phyloP scores from a whole-genome alignment of 2,888 invertebrate genomes.

The Aphidius colemani region DNA sequence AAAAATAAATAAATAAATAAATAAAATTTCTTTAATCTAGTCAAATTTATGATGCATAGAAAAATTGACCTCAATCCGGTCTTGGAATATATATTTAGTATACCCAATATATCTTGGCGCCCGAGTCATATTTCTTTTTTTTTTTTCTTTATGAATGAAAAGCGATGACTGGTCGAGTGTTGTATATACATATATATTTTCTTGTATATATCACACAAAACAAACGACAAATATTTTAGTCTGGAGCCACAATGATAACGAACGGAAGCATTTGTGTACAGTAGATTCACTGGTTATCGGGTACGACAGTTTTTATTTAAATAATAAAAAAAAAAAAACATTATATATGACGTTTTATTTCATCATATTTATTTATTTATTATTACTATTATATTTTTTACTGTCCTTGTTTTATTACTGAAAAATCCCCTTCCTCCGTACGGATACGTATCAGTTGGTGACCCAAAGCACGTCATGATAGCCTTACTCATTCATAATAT shows the following conservation, averaged over 20 bases:
- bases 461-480: constrained; percentile 46
- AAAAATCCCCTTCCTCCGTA: background rate
- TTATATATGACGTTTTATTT: background rate
- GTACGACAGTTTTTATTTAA: background rate
- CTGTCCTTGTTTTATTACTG: no score
- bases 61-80: constrained; percentile 19
- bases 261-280: constrained; percentile 47
- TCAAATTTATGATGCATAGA: background rate
- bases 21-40: no score
- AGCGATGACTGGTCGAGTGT: constrained; percentile 17
- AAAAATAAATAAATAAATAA: no score
- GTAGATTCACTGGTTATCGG: constrained; percentile 42
- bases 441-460: constrained; percentile 49
- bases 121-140: constrained; percentile 5
- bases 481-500: constrained; percentile 38
- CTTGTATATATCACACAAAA: constrained; percentile 20
- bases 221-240: no score
- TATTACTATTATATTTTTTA: no score
- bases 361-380: no score
- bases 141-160: constrained; percentile 18
- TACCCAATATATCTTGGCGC: constrained; percentile 1
- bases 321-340: no score
- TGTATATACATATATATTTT: background rate
- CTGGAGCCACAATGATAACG: constrained; percentile 27
- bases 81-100: constrained; percentile 6